phyloP scores from a whole-genome alignment of 2,888 invertebrate species.

The Phytoseiulus persimilis region DNA sequence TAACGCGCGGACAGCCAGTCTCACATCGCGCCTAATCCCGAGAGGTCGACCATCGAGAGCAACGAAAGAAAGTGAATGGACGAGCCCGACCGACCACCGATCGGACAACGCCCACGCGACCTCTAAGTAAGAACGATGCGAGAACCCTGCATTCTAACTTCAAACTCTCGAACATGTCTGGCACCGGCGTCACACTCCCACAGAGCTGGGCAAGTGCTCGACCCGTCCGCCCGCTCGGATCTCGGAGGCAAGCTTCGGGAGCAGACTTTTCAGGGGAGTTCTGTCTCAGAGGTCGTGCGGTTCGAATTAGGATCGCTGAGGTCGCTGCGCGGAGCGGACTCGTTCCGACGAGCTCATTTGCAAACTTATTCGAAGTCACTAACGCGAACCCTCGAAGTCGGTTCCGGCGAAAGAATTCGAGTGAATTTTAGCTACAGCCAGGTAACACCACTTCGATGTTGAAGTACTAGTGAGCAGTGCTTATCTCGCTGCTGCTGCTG shows the following conservation, averaged over 20 bases:
- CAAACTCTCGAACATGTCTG: neutral
- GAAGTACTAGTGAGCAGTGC: neutral
- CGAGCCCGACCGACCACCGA: neutral
- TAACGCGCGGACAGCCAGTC: neutral
- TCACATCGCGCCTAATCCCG: neutral
- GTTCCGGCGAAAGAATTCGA: neutral
- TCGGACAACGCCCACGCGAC: conserved; percentile 5
- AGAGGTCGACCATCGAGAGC: neutral
- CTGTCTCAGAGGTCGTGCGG: neutral
- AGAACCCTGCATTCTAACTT: neutral
- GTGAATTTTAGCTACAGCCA: neutral
- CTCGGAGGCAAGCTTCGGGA: no score
- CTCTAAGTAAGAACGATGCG: conserved; percentile 5
- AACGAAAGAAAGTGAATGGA: neutral
- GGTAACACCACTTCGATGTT: neutral
- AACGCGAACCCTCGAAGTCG: neutral
- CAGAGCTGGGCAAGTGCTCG: no score
- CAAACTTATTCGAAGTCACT: neutral
- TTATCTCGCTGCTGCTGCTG: neutral
- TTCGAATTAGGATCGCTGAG: neutral
- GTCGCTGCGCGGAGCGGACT: neutral
- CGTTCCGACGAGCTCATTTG: neutral
- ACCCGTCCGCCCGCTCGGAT: no score
- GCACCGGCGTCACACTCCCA: no score
- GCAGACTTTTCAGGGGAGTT: no score